Percentiles rank a stretch among this genome's conserved stretches.
Evolutionary conservation across 2,797 vertebrate genomes (phyloP).

Genomic region (Poliocrania exsul): DNA sequence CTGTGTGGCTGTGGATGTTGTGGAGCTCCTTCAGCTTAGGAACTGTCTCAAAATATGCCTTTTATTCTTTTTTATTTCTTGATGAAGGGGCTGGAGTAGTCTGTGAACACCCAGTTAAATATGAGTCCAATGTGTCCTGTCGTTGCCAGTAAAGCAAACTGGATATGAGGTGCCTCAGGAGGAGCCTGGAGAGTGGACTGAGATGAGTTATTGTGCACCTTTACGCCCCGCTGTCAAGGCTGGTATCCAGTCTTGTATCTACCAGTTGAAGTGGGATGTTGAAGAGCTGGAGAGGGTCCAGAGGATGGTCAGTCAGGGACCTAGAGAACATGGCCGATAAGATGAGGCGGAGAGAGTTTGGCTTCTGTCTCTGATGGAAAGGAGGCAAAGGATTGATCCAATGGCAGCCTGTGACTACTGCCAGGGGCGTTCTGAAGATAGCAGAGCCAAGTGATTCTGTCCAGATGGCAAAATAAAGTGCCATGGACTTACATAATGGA

Average conservation of each 20-base stretch:
- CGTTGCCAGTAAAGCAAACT: background rate
- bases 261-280: background rate
- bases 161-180: background rate
- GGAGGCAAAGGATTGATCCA: background rate
- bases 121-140: background rate
- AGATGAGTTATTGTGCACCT: background rate
- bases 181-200: background rate
- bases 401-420: background rate
- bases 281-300: background rate
- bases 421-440: background rate
- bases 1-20: background rate
- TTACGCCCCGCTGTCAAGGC: background rate
- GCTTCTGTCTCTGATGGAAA: background rate
- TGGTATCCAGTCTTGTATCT: background rate
- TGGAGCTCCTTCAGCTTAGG: background rate
- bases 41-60: background rate
- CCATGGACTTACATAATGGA: background rate
- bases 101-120: background rate
- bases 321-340: background rate
- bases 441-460: background rate
- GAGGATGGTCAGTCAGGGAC: background rate
- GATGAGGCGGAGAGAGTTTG: background rate
- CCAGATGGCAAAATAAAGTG: background rate
- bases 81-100: background rate
- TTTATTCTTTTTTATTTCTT: background rate